Base-by-base conservation (phyloP, 2,113 vertebrate species). In the Erpornis zantholeuca region DNA sequence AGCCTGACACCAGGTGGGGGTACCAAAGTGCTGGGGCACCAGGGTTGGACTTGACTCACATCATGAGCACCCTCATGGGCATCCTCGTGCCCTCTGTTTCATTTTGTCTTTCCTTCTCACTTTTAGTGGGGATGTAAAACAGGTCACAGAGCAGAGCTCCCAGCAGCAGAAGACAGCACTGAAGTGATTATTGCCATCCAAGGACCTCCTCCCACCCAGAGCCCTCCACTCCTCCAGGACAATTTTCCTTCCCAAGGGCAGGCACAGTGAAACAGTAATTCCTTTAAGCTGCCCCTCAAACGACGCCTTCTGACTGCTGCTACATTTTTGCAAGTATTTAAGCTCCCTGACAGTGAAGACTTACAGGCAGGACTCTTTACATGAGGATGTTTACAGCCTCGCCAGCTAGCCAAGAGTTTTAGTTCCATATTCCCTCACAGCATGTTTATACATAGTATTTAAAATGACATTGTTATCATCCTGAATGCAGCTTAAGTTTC, bases 341-440 rank as follows among this genome's bases (percentile, higher is more conserved):
- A 71, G 28, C 72, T 81, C 31, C 44, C 57, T 79, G 93, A 96
- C 96, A 96, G 82, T 96, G 96, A 96, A 59, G 93, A 72, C 76
- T 96, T 83, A 69, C 96, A 97, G 96, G 86, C 93, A 86, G 36
- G 76, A 66, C 92, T 86, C 90, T 68, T 86, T 61, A 72, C 56
- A 64, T 28, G 69, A 96, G 93, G 82, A 94, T 96, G 96, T 97
- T 97, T 96, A 95, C 92, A 97, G 82, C 77, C 69, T 93, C 10
- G 0, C 47, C 28, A 4, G n/a, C 88, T 75, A 90, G 96, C 94
- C 96, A 96, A 96, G 88, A 86, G 85, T 91, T 97, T 95, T 92
- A 94, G 86, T 94, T 96, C 92, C 88, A 96, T 83, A 82, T 93
- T 93, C 72, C 60, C 77, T 81, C 76, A 60, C 36, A 57, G 80